Evolutionary conservation across 2,113 vertebrate genomes (phyloP).

Genomic region (Girardinichthys multiradiatus): DNA sequence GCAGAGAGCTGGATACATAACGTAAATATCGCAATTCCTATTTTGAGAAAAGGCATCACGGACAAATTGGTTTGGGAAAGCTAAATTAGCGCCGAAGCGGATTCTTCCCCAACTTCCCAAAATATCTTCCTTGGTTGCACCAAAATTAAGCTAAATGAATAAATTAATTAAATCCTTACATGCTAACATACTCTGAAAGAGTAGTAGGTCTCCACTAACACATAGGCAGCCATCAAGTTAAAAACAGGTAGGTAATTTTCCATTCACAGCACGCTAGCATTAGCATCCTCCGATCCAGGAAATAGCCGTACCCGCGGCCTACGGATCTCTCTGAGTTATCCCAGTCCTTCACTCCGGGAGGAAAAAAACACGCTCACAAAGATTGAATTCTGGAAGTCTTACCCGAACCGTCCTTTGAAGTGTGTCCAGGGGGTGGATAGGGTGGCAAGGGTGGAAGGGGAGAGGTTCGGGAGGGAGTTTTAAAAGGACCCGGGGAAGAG

Average conservation of each 20-base stretch:
- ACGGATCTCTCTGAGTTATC: conserved; percentile 47
- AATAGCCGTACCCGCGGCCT: conserved; percentile 75
- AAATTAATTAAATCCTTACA: rapidly evolving
- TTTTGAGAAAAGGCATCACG: conserved; percentile 43
- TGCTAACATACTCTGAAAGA: rapidly evolving
- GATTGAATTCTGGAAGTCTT: conserved; percentile 39
- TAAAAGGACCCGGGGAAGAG: conserved; percentile 83
- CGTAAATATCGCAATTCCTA: conserved; percentile 4
- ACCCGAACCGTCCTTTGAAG: conserved; percentile 71
- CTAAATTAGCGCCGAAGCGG: conserved; percentile 30
- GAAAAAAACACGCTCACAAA: conserved; percentile 26
- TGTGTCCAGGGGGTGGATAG: conserved; percentile 77
- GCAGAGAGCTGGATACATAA: neutral
- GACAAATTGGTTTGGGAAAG: conserved; percentile 25
- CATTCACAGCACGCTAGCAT: conserved; percentile 41
- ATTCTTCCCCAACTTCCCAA: neutral
- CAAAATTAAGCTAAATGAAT: rapidly evolving
- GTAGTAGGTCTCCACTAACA: neutral
- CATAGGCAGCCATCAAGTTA: neutral
- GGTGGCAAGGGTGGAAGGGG: conserved; percentile 81
- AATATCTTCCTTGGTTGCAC: neutral
- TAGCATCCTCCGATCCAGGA: conserved; percentile 49
- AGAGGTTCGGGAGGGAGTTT: conserved; percentile 84
- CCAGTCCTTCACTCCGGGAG: conserved; percentile 57
- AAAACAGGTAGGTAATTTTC: conserved; percentile 44